A percentile compares a stretch with the other conserved stretches of the same genome.
Conservation (phyloP, 2,888 invertebrate genomes). For the Ceramica pisi region DNA sequence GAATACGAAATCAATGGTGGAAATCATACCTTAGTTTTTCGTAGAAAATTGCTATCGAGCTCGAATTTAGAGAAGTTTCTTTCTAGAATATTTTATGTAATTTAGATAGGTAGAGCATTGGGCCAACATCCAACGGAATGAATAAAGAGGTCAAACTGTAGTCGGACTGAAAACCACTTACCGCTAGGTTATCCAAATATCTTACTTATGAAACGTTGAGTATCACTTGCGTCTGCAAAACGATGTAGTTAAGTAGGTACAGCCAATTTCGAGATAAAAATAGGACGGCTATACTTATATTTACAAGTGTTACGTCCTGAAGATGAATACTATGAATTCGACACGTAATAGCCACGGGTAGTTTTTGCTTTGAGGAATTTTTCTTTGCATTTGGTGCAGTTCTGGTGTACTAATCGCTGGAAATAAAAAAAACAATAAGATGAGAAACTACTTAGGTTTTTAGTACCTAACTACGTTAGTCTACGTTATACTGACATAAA, state of each 20-base stretch:
- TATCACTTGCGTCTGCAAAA: not conserved
- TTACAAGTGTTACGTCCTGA: too few relatives aligned
- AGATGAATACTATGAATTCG: not conserved
- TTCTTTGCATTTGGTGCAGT: too few relatives aligned
- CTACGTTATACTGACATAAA: too few relatives aligned
- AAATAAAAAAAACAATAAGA: too few relatives aligned
- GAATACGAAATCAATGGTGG: constrained; percentile 45
- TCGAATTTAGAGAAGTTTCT: constrained; percentile 8
- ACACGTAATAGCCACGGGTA: not conserved
- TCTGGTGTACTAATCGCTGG: too few relatives aligned
- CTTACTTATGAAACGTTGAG: not conserved
- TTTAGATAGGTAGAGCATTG: not conserved
- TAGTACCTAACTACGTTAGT: too few relatives aligned
- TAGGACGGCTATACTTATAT: not conserved
- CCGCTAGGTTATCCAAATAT: not conserved
- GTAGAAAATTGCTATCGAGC: not conserved
- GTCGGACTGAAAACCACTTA: constrained; percentile 8
- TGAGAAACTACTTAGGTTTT: too few relatives aligned
- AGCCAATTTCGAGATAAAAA: not conserved
- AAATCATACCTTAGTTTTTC: constrained; percentile 28
- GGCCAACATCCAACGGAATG: constrained; percentile 24
- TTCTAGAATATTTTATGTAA: constrained; percentile 11
- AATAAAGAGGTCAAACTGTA: constrained; percentile 19
- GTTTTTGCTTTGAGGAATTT: too few relatives aligned
- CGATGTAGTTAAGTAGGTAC: not conserved